phyloP scores from a whole-genome alignment of 1,140 invertebrate genomes.

The Mya arenaria region DNA sequence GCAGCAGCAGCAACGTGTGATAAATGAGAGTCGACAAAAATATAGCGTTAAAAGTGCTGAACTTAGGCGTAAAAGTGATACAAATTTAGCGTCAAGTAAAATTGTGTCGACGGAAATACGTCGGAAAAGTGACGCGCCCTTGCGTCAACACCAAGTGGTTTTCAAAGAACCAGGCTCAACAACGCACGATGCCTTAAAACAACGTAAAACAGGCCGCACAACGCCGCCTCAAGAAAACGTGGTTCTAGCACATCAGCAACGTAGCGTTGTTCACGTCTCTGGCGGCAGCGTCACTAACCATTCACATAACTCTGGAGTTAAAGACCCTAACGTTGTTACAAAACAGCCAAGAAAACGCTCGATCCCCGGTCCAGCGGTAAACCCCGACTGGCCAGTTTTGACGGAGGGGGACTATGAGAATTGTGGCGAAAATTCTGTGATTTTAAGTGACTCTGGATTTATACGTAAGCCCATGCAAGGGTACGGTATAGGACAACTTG shows the following conservation, averaged over 20 bases:
- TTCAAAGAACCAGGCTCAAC: not conserved
- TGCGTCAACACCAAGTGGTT: not conserved
- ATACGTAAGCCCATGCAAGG: not conserved
- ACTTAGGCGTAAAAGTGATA: slow-evolving; percentile 24
- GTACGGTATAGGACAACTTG: not conserved
- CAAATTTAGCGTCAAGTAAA: not conserved
- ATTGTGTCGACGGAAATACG: not conserved
- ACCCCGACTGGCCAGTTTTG: slow-evolving; percentile 29
- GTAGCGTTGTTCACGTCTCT: slow-evolving; percentile 36
- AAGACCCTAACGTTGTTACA: no score
- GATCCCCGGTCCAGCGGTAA: slow-evolving; percentile 1
- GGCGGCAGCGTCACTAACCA: no score
- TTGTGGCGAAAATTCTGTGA: slow-evolving; percentile 13
- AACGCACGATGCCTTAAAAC: no score
- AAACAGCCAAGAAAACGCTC: not conserved
- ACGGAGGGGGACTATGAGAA: slow-evolving; percentile 24
- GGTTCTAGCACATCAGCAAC: slow-evolving; percentile 4
- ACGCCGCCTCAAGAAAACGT: not conserved
- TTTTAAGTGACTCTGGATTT: no score
- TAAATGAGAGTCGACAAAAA: not conserved
- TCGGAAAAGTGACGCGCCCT: slow-evolving; percentile 16
- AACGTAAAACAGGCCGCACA: not conserved
- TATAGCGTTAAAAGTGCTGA: slow-evolving; percentile 19
- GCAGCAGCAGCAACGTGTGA: not conserved
- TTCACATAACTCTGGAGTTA: no score